These are phyloP conservation scores for Macrosoma leucophasiata DNA, from an alignment of 2,888 invertebrate species.

Conservation along the genomic window DNA sequence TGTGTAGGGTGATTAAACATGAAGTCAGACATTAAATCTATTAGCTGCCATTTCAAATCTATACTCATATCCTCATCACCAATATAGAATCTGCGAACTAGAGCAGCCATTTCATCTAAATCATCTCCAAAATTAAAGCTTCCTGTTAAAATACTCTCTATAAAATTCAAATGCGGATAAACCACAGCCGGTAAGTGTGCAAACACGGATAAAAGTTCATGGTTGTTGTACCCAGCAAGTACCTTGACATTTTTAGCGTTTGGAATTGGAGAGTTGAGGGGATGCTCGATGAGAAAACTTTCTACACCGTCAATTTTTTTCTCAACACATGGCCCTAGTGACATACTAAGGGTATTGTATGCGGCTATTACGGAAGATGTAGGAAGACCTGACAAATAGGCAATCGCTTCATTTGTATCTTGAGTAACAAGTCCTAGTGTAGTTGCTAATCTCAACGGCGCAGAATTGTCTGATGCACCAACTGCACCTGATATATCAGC, in stretches of 20 bases:
- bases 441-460: constrained; percentile 26
- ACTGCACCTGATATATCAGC: constrained; percentile 21
- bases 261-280: constrained; percentile 32
- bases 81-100: constrained; percentile 36
- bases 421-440: constrained; percentile 27
- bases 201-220: constrained; percentile 30
- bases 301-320: constrained; percentile 25
- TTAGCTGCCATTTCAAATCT: constrained; percentile 13
- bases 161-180: constrained; percentile 23
- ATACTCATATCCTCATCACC: constrained; percentile 32
- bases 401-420: constrained; percentile 25
- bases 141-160: constrained; percentile 13
- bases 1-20: constrained; percentile 29
- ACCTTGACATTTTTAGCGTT: constrained; percentile 38
- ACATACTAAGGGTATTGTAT: too few species aligned
- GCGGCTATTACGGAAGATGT: too few species aligned
- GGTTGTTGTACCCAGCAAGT: constrained; percentile 39
- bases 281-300: constrained; percentile 27
- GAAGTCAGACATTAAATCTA: constrained; percentile 33
- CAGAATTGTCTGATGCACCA: constrained; percentile 18
- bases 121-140: constrained; percentile 19
- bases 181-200: constrained; percentile 18
- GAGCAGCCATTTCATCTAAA: constrained; percentile 20
- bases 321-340: constrained; percentile 18
- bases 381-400: constrained; percentile 22